phyloP scores from a whole-genome alignment of 2,888 invertebrate genomes.

The Plutella xylostella region DNA sequence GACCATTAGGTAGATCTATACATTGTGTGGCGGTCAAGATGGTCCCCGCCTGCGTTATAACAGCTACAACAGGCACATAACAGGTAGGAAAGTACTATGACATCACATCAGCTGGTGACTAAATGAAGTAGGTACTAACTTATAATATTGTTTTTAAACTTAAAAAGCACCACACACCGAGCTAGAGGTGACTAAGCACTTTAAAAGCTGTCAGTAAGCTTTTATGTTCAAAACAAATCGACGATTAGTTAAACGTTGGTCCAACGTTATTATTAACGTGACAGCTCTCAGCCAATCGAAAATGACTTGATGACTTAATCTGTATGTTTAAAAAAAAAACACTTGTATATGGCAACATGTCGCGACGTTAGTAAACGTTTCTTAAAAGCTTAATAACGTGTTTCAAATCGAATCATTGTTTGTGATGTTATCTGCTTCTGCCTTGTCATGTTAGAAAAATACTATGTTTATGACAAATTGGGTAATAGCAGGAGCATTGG shows the following conservation, averaged over 20 bases:
- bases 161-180: too few relatives aligned
- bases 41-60: too few relatives aligned
- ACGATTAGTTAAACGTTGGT: slow-evolving; percentile 5
- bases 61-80: too few relatives aligned
- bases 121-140: too few relatives aligned
- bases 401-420: slow-evolving; percentile 31
- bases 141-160: too few relatives aligned
- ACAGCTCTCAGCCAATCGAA: slow-evolving; percentile 8
- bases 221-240: neutral
- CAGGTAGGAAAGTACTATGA: too few relatives aligned
- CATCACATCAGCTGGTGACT: too few relatives aligned
- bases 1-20: too few relatives aligned
- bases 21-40: too few relatives aligned
- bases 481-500: slow-evolving; percentile 3
- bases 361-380: slow-evolving; percentile 37
- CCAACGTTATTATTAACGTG: slow-evolving; percentile 9
- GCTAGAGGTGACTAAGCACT: neutral
- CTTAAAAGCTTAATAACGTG: slow-evolving; percentile 42
- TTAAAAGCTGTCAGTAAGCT: neutral
- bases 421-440: slow-evolving; percentile 23
- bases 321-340: slow-evolving; percentile 20
- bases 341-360: slow-evolving; percentile 28
- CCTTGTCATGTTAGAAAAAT: slow-evolving; percentile 34
- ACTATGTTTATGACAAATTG: slow-evolving; percentile 5
- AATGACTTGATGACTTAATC: slow-evolving; percentile 18